Base-by-base conservation (phyloP, 2,888 invertebrate genomes). In the Epistrophe eligans region DNA sequence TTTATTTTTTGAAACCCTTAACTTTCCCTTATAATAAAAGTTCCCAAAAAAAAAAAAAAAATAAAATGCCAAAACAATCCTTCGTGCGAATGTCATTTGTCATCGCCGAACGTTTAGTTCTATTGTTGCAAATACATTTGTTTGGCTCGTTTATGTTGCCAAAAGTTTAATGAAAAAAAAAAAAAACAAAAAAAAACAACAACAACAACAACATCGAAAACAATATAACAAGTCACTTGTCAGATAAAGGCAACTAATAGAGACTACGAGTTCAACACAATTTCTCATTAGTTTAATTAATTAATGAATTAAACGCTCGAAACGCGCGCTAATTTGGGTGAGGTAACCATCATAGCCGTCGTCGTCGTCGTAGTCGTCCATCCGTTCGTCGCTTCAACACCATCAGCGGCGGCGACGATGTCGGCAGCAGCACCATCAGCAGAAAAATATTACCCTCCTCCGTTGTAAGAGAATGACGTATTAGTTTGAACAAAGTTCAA, bases 221-320 rank as follows among this genome's bases (percentile, higher is more conserved):
- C 35, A 52, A 50, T 15, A 45, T 45, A 45, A 40, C 62, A 3
- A 70, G 52, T 52, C 67, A 52, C 19, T 70, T 70, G 67, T 70
- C 67, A 70, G 52, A 70, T 38, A 64, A 35, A 43, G 38, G 52
- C 73, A 74, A 74, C 79, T 82, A 87, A 87, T 87, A 71, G 79
- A 76, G 77, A 79, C 73, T 77, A 87, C 71, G 82, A 74, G 83
- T 76, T 79, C 50, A 79, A 87, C 87, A 87, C 79, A 35, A 74
- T 83, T 83, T 87, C 87, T 87, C 87, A 87, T 87, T 82, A 87
- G 87, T 87, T 87, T 87, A 82, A 87, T 87, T 87, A 87, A 87
- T 87, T 87, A 87, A 87, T 82, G 87, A 79, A 87, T 87, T 87
- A 83, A 87, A 83, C 79, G 79, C 74, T 77, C 57, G 57, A 60